Percentiles rank a stretch among this genome's conserved stretches.
Conservation (phyloP, 2,113 vertebrate species). For the Mellivora capensis region DNA sequence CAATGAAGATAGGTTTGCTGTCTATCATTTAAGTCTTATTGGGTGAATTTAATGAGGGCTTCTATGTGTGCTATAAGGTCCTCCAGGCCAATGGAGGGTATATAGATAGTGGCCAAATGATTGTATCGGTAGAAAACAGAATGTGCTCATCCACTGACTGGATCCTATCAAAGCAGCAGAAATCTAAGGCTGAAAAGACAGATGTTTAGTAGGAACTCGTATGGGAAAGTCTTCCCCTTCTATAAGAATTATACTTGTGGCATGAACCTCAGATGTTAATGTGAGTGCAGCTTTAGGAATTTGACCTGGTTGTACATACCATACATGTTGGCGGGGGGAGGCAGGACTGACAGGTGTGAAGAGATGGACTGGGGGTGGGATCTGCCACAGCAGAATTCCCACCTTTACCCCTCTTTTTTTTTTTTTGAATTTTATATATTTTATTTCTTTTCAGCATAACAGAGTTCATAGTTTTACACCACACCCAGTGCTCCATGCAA, state of each 20-base stretch:
- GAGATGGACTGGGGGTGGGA: not conserved
- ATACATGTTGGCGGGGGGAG: not conserved
- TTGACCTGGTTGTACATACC: not conserved
- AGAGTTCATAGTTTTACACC: too few relatives aligned
- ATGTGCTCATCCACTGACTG: not conserved
- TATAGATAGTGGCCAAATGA: not conserved
- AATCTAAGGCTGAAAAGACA: not conserved
- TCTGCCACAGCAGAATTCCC: not conserved
- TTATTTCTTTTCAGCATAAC: too few relatives aligned
- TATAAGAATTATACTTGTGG: not conserved
- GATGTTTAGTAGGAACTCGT: not conserved
- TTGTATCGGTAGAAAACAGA: not conserved
- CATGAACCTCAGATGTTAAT: not conserved
- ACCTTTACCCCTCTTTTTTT: not conserved
- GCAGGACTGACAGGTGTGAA: not conserved
- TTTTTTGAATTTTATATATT: too few relatives aligned
- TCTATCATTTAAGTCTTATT: not conserved
- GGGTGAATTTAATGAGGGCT: not conserved
- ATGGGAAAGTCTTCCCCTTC: not conserved
- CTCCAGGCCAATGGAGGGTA: not conserved
- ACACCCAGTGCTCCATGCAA: too few relatives aligned
- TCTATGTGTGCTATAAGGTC: not conserved
- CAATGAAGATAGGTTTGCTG: not conserved
- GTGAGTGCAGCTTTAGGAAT: not conserved
- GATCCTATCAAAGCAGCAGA: not conserved